phyloP scores from a whole-genome alignment of 2,888 invertebrate species.

The Phaedon cochleariae region DNA sequence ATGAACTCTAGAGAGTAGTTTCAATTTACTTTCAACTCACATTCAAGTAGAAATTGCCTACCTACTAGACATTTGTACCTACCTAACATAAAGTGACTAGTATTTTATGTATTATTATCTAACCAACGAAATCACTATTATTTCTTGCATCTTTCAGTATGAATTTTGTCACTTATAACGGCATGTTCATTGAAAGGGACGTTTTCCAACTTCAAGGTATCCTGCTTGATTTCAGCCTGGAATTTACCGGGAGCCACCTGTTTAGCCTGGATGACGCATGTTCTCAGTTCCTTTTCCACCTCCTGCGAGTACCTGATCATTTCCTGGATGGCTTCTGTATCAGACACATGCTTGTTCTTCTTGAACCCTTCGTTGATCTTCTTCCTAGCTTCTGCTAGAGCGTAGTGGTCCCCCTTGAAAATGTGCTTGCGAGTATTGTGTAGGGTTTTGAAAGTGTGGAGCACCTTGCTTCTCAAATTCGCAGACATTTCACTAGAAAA shows the following conservation, averaged over 20 bases:
- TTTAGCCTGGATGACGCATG: constrained; percentile 77
- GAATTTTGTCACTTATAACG: neutral
- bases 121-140: neutral
- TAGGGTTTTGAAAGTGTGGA: constrained; percentile 75
- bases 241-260: constrained; percentile 73
- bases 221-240: constrained; percentile 69
- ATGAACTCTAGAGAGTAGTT: too few species aligned
- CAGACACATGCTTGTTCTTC: constrained; percentile 71
- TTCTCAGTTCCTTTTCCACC: constrained; percentile 75
- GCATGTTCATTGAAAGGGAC: constrained; percentile 56
- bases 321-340: constrained; percentile 70
- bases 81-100: neutral
- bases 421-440: constrained; percentile 74
- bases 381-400: constrained; percentile 70
- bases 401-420: constrained; percentile 72
- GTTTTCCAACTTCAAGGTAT: constrained; percentile 72
- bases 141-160: constrained; percentile 1
- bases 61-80: too few species aligned
- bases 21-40: too few species aligned
- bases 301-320: constrained; percentile 74
- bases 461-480: constrained; percentile 65
- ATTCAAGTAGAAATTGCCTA: too few species aligned
- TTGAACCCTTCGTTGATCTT: constrained; percentile 80
- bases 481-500: too few species aligned
- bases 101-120: neutral